Percentiles rank a stretch among this genome's conserved stretches.
phyloP scores from a whole-genome alignment of 1,140 invertebrate species.

The Hydropsyche tenuis region DNA sequence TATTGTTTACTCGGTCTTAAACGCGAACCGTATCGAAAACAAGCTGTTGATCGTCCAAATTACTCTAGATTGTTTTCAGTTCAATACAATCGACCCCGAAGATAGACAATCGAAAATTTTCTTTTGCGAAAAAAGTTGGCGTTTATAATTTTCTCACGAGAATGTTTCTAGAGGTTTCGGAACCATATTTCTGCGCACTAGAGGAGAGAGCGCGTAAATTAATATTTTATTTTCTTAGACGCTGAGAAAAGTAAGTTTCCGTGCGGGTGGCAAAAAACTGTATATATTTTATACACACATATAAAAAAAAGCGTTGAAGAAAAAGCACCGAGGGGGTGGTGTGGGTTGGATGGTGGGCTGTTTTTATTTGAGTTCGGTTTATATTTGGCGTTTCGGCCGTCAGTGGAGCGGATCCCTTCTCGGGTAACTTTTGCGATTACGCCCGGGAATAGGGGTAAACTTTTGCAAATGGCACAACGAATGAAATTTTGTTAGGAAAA shows the following conservation, averaged over 20 bases:
- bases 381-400: conserved; percentile 35
- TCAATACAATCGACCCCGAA: too few relatives aligned
- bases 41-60: too few relatives aligned
- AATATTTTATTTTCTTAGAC: conserved; percentile 19
- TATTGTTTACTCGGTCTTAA: too few relatives aligned
- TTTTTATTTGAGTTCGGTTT: conserved; percentile 31
- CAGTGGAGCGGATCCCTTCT: conserved; percentile 31
- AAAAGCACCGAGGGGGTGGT: not conserved
- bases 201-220: not conserved
- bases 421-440: conserved; percentile 41
- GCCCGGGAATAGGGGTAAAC: conserved; percentile 41
- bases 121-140: not conserved
- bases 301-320: too few relatives aligned
- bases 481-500: conserved; percentile 41
- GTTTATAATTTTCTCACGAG: conserved; percentile 21
- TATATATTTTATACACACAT: too few relatives aligned
- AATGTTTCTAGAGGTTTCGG: not conserved
- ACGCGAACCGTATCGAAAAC: too few relatives aligned
- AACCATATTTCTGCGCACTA: too few relatives aligned
- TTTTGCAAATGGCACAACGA: conserved; percentile 36
- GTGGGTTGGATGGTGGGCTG: not conserved
- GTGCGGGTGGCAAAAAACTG: not conserved
- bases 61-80: too few relatives aligned
- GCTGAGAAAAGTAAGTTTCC: conserved; percentile 12
- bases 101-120: not conserved